These are phyloP conservation scores for Sternotherus odoratus DNA, from an alignment of 2,797 vertebrate species.

Conservation along the genomic window DNA sequence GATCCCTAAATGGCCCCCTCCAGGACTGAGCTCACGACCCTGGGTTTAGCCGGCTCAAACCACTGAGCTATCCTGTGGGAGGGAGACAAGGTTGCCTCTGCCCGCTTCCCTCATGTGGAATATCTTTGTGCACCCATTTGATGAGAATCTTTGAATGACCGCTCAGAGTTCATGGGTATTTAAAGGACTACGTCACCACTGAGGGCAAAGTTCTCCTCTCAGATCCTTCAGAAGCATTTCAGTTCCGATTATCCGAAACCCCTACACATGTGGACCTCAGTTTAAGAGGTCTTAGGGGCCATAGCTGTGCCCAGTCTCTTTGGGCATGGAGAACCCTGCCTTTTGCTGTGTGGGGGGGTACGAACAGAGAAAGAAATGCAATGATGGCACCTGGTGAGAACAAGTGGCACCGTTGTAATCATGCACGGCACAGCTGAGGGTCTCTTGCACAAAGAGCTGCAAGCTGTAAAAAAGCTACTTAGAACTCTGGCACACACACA, in stretches of 20 bases:
- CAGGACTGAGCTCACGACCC: no score
- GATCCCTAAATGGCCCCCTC: no score
- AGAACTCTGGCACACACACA: not conserved
- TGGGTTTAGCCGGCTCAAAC: no score
- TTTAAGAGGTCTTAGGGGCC: not conserved
- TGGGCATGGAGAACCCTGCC: not conserved
- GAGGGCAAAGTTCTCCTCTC: not conserved
- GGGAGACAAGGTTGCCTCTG: not conserved
- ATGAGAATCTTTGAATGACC: not conserved
- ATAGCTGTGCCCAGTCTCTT: not conserved
- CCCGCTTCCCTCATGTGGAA: not conserved
- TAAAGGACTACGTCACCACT: not conserved
- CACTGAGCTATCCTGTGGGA: not conserved
- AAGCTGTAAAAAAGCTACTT: conserved; percentile 3
- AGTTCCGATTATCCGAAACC: not conserved
- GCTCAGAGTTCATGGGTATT: not conserved
- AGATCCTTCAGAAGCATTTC: not conserved
- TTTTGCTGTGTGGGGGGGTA: not conserved
- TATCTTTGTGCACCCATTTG: not conserved
- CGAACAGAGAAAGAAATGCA: not conserved
- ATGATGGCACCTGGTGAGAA: not conserved
- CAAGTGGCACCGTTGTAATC: not conserved
- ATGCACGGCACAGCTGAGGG: not conserved
- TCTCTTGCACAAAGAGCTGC: not conserved
- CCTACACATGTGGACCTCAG: not conserved